Base-by-base conservation (phyloP, 1,140 invertebrate species). In the Scylla paramamosain region DNA sequence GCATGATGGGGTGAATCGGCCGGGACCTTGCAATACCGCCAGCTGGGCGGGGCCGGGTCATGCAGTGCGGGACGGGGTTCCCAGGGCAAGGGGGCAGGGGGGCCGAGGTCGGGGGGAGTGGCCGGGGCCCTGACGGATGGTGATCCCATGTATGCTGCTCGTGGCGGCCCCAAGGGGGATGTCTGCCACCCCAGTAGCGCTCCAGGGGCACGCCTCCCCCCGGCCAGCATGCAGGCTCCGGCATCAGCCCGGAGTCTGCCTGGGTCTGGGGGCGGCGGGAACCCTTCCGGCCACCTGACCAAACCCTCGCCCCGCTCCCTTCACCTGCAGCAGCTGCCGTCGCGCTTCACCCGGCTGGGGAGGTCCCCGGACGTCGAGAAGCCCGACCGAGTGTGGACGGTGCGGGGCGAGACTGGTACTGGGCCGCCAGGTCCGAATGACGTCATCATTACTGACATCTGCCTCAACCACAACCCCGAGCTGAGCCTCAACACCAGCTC, bases 111-210 rank as follows among this genome's bases (percentile, higher is more conserved):
- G 45, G 84, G 92, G 92, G 92, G 83, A 59, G 92, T 67, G 92
- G 92, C 92, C 83, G 83, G n/a, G 83, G 92, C 84, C 92, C 92
- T 67, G 92, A 93, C 92, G 92, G 92, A 93, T 93, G 92, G 92
- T 93, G 92, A 93, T 84, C 92, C 84, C 92, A 93, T 93, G 92
- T 93, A 83, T 93, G 92, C 92, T 86, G 92, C 84, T 46, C 92
- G 92, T 93, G 92, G 92, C 92, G 84, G 84, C 84, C 92, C 83
- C 92, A 67, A 88, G 92, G 84, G 84, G 92, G 92, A 93, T 93
- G 92, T 93, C 84, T 48, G 92, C 92, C 92, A 87, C 92, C 92
- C 92, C 92, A 93, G 82, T 32, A 86, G 39, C 92, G 84, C 92
- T 86, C 46, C 92, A 39, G 92, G 82, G 39, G 39, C 83, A 52